phyloP scores from a whole-genome alignment of 2,888 invertebrate species.

The Drosophila monieri region DNA sequence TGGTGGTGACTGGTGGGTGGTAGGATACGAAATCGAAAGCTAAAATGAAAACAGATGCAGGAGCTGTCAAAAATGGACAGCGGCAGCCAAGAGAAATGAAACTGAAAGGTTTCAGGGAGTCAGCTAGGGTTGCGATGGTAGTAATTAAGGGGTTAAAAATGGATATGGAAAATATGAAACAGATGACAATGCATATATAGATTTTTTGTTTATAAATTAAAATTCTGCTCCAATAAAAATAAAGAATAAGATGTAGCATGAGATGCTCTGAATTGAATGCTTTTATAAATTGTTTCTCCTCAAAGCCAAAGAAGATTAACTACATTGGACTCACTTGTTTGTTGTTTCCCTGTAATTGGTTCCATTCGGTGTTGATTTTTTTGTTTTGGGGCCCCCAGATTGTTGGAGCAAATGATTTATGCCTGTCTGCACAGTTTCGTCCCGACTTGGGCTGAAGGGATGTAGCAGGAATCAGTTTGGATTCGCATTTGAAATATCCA shows the following conservation, averaged over 20 bases:
- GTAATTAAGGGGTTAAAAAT: background rate
- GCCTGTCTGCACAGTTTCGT: slow-evolving; percentile 33
- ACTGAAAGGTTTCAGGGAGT: slow-evolving; percentile 12
- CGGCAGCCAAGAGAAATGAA: slow-evolving; percentile 1
- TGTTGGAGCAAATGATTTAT: slow-evolving; percentile 66
- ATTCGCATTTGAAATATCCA: slow-evolving; percentile 54
- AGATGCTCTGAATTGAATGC: too few species aligned
- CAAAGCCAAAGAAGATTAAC: slow-evolving; percentile 40
- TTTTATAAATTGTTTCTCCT: slow-evolving; percentile 3
- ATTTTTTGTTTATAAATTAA: background rate
- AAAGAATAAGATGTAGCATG: too few species aligned
- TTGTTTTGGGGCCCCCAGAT: slow-evolving; percentile 15
- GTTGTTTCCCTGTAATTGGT: slow-evolving; percentile 32
- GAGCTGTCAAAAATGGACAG: slow-evolving; percentile 36
- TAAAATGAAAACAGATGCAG: slow-evolving; percentile 42
- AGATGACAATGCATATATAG: background rate
- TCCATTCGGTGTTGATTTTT: slow-evolving; percentile 27
- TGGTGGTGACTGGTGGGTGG: slow-evolving; percentile 13
- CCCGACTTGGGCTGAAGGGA: background rate
- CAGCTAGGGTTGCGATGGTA: background rate
- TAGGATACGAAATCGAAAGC: slow-evolving; percentile 11
- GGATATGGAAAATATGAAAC: background rate
- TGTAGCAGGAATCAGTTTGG: slow-evolving; percentile 36
- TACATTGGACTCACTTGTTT: slow-evolving; percentile 32
- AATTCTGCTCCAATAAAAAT: too few species aligned